These are phyloP conservation scores for Trematocara marginatum DNA, from an alignment of 2,113 vertebrate species.

Conservation along the genomic window DNA sequence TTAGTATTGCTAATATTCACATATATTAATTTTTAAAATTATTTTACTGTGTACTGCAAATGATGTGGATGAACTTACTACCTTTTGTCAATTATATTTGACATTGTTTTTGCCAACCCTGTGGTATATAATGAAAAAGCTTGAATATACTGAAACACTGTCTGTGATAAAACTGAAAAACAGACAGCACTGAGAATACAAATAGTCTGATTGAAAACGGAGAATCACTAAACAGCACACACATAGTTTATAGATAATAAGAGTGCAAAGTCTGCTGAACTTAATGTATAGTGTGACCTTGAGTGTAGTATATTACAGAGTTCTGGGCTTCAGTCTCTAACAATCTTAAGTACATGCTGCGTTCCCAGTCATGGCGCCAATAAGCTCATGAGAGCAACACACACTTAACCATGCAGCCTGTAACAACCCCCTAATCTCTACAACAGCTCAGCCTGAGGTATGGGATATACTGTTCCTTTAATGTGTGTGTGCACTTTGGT, in stretches of 20 bases:
- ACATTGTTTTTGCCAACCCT: background rate
- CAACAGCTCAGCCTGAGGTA: constrained; percentile 9
- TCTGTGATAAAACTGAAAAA: background rate
- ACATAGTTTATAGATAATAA: background rate
- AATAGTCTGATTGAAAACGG: background rate
- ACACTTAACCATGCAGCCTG: constrained; percentile 22
- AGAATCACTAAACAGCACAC: background rate
- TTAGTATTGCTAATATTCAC: background rate
- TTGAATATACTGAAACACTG: background rate
- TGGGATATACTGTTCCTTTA: constrained; percentile 11
- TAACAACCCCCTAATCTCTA: constrained; percentile 29
- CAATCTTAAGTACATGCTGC: constrained; percentile 33
- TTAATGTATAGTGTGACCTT: constrained; percentile 20
- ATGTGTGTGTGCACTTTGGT: background rate
- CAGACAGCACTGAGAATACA: background rate
- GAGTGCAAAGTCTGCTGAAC: background rate
- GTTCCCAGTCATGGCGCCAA: constrained; percentile 35
- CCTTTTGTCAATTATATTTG: background rate
- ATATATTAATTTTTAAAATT: background rate
- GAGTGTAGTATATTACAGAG: constrained; percentile 11
- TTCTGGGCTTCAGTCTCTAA: constrained; percentile 15
- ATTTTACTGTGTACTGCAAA: background rate
- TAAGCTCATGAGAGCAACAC: constrained; percentile 33
- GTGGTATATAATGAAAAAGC: background rate
- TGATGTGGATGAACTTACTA: background rate